A percentile compares a stretch with the other conserved stretches of the same genome.
phyloP scores from a whole-genome alignment of 2,113 vertebrate species.

The Scomber colias region DNA sequence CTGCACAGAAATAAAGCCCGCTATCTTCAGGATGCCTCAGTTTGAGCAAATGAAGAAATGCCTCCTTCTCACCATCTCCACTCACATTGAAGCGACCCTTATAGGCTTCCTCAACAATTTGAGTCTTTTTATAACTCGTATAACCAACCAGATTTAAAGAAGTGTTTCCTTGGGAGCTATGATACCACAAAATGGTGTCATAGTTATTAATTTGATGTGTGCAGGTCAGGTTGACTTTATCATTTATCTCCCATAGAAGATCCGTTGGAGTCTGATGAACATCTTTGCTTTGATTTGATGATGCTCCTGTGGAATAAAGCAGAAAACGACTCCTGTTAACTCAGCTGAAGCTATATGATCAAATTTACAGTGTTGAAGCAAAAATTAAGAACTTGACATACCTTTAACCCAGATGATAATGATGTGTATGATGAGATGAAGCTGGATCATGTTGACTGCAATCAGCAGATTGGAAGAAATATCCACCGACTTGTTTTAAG shows the following conservation, averaged over 20 bases:
- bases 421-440: conserved; percentile 5
- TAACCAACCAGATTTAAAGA: conserved; percentile 23
- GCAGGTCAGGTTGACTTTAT: background rate
- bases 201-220: too few species aligned
- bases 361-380: background rate
- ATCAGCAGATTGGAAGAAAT: background rate
- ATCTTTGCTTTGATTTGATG: background rate
- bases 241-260: background rate
- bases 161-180: conserved; percentile 3
- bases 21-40: background rate
- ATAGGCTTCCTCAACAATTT: conserved; percentile 16
- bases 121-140: conserved; percentile 5
- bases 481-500: background rate
- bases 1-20: background rate
- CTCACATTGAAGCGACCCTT: conserved; percentile 24
- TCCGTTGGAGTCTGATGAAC: too few species aligned
- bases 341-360: background rate
- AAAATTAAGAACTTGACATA: conserved; percentile 6
- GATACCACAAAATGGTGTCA: conserved; percentile 53
- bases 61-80: conserved; percentile 29
- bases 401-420: conserved; percentile 53
- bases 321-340: background rate
- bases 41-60: too few species aligned
- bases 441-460: conserved; percentile 50
- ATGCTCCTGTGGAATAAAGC: conserved; percentile 19